phyloP scores from a whole-genome alignment of 2,888 invertebrate species.

The Catocala nupta region DNA sequence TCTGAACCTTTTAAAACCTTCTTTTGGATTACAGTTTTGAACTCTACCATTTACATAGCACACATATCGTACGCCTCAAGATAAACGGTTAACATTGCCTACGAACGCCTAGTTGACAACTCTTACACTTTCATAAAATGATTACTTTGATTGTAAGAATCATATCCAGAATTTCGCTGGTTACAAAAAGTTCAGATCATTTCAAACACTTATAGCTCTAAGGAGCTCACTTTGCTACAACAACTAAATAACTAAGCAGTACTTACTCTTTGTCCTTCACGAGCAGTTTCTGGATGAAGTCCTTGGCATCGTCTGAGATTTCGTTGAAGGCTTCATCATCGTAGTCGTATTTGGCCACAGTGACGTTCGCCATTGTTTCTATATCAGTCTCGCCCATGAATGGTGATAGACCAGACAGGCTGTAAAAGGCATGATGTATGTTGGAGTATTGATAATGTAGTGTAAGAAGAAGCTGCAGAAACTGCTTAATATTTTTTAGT shows the following conservation, averaged over 20 bases:
- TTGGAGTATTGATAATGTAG: neutral
- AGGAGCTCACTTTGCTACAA: slow-evolving; percentile 24
- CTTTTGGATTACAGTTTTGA: no score
- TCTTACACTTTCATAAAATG: no score
- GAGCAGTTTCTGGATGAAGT: slow-evolving; percentile 97
- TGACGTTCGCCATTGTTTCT: slow-evolving; percentile 99
- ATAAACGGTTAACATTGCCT: no score
- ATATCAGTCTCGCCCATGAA: slow-evolving; percentile 99
- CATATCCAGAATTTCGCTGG: neutral
- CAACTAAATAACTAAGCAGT: slow-evolving; percentile 27
- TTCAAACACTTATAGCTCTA: neutral
- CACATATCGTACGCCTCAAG: no score
- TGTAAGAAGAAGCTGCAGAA: no score
- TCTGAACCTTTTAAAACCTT: slow-evolving; percentile 24
- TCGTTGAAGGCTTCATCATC: slow-evolving; percentile 98
- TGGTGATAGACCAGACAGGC: slow-evolving; percentile 98
- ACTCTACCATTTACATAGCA: no score
- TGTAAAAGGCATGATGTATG: slow-evolving; percentile 61
- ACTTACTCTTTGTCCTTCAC: slow-evolving; percentile 97
- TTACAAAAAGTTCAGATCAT: slow-evolving; percentile 29
- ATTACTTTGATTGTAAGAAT: no score
- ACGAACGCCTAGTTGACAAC: no score
- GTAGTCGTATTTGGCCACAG: slow-evolving; percentile 98
- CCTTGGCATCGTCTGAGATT: slow-evolving; percentile 97
- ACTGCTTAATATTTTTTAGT: no score